These are phyloP conservation scores for Chaetoderma sp. DNA, from an alignment of 2,888 invertebrate genomes.

Conservation along the genomic window DNA sequence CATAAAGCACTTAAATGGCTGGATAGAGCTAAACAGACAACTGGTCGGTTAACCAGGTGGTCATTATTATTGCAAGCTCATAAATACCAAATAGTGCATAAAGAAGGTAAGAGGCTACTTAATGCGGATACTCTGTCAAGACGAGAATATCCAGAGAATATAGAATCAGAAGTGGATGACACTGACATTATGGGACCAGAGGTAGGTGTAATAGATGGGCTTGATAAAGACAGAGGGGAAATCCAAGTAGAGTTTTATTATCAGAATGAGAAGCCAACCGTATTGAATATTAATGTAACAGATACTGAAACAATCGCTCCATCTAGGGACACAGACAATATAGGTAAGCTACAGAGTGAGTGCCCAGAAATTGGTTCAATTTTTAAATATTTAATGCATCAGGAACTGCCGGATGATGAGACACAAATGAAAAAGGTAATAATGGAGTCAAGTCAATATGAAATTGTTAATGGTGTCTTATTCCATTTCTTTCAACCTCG, in stretches of 20 bases:
- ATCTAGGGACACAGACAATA: not conserved
- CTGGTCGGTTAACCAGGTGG: constrained; percentile 24
- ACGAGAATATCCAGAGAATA: no score
- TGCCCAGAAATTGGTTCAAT: not conserved
- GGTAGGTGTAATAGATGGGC: no score
- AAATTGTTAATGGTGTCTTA: not conserved
- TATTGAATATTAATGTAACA: not conserved
- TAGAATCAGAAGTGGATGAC: no score
- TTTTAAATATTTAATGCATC: not conserved
- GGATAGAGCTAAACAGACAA: constrained; percentile 11
- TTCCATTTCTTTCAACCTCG: constrained; percentile 3
- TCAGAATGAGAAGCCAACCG: not conserved
- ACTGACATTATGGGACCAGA: no score
- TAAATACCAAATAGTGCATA: constrained; percentile 22
- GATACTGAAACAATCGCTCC: not conserved
- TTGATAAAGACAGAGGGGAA: not conserved
- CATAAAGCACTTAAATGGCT: constrained; percentile 30
- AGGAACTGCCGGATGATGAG: not conserved
- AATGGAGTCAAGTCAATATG: not conserved
- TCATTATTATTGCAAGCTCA: constrained; percentile 28
- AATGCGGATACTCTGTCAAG: not conserved
- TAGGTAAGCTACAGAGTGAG: not conserved
- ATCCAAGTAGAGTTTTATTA: not conserved
- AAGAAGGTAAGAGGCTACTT: constrained; percentile 4
- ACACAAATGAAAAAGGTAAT: not conserved